Conservation (phyloP, 2,113 vertebrate species). For the Microtus montanus region DNA sequence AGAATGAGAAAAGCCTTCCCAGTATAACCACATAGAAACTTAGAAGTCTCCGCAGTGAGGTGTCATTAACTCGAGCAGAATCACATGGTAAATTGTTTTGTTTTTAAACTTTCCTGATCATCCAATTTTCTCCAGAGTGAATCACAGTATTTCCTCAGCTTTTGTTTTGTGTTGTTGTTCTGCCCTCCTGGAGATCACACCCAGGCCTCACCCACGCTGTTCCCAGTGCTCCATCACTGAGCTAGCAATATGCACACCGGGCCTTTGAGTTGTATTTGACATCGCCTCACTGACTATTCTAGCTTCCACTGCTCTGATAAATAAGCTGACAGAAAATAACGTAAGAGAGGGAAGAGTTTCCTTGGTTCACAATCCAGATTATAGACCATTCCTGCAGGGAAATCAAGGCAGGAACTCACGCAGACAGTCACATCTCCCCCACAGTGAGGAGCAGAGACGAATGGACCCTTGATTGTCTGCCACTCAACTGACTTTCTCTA, state of each 20-base stretch:
- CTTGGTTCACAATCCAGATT: not conserved
- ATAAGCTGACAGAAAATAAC: not conserved
- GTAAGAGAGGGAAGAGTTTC: not conserved
- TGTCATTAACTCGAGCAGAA: too few relatives aligned
- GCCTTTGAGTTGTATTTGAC: not conserved
- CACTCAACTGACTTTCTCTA: not conserved
- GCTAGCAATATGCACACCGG: too few relatives aligned
- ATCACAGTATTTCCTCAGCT: not conserved
- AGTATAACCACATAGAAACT: not conserved
- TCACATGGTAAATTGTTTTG: not conserved
- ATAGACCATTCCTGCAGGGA: not conserved
- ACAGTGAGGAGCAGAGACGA: not conserved
- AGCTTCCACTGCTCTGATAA: not conserved
- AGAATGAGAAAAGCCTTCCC: not conserved
- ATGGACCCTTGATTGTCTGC: not conserved
- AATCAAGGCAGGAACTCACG: not conserved
- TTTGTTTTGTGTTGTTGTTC: not conserved
- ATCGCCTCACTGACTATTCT: too few relatives aligned
- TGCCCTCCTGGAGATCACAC: not conserved
- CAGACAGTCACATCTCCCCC: not conserved
- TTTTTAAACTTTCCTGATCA: not conserved
- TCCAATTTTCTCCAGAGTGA: not conserved
- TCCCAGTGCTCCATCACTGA: not conserved
- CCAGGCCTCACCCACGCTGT: not conserved
- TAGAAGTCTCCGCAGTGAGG: not conserved